Percentiles rank a stretch among this genome's conserved stretches.
These are phyloP conservation scores for Epinotia demarniana DNA, from an alignment of 2,888 invertebrate genomes.

Conservation along the genomic window DNA sequence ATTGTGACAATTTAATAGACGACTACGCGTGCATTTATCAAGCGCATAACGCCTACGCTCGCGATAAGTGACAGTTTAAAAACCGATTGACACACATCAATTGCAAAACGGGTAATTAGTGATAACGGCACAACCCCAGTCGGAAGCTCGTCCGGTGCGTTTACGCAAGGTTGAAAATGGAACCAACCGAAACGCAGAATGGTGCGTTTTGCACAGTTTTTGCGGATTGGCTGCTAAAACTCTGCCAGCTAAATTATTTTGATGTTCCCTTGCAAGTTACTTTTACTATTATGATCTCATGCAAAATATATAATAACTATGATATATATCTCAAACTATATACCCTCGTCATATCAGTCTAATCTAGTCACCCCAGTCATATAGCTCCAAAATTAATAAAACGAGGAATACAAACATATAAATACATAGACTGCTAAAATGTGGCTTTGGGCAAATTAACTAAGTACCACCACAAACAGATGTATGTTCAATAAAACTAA, in stretches of 20 bases:
- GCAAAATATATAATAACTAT: too few species aligned
- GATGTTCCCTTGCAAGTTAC: neutral
- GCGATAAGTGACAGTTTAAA: slow-evolving; percentile 40
- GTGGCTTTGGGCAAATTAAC: too few species aligned
- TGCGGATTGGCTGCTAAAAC: neutral
- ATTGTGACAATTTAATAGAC: slow-evolving; percentile 37
- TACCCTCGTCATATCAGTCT: too few species aligned
- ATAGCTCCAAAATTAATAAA: too few species aligned
- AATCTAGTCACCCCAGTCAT: too few species aligned
- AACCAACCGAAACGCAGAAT: slow-evolving; percentile 18
- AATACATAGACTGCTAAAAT: too few species aligned
- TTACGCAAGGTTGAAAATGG: slow-evolving; percentile 49
- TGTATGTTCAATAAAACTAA: too few species aligned
- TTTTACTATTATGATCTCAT: too few species aligned
- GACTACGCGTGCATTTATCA: slow-evolving; percentile 40
- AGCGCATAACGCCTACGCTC: slow-evolving; percentile 33
- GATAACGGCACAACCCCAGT: slow-evolving; percentile 49
- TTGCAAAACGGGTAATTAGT: slow-evolving; percentile 40
- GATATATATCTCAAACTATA: too few species aligned
- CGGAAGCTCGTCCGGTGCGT: slow-evolving; percentile 55
- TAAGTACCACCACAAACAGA: too few species aligned
- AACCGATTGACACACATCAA: slow-evolving; percentile 38
- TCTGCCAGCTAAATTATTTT: neutral
- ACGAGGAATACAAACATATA: too few species aligned
- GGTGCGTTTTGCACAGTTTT: neutral